These are phyloP conservation scores for Esox niger DNA, from an alignment of 2,113 vertebrate species.

Conservation along the genomic window DNA sequence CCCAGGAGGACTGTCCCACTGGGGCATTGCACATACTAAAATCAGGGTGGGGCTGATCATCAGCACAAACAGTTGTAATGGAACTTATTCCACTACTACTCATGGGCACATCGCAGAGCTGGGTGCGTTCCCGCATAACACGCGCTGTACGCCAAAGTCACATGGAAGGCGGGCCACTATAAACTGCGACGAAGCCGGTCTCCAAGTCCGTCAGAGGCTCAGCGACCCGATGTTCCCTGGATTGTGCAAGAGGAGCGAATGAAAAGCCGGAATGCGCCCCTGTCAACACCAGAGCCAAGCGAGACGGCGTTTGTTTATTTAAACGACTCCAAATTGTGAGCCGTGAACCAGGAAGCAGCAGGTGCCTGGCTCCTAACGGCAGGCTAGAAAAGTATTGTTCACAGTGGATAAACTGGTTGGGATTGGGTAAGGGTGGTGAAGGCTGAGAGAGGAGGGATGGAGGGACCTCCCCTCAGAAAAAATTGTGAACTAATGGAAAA, in stretches of 20 bases:
- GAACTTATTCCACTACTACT: neutral
- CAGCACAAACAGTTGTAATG: constrained; percentile 34
- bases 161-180: constrained; percentile 9
- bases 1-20: constrained; percentile 23
- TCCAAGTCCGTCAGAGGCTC: constrained; percentile 18
- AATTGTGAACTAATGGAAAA: constrained; percentile 46
- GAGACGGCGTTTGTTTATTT: constrained; percentile 62
- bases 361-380: constrained; percentile 71
- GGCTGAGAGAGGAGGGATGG: neutral
- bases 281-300: constrained; percentile 60
- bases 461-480: too few species aligned
- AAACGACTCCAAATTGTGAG: constrained; percentile 51
- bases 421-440: constrained; percentile 36
- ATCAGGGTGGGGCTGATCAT: constrained; percentile 30
- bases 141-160: neutral
- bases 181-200: constrained; percentile 25
- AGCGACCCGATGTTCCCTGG: constrained; percentile 6
- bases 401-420: constrained; percentile 77
- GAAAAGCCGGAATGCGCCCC: constrained; percentile 62
- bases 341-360: constrained; percentile 73
- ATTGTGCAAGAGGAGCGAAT: constrained; percentile 60
- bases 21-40: constrained; percentile 15
- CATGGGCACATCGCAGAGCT: too few species aligned
- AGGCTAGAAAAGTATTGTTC: constrained; percentile 38
- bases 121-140: too few species aligned